A percentile compares a stretch with the other conserved stretches of the same genome.
phyloP scores from a whole-genome alignment of 1,140 invertebrate species.

The Drosophila novamexicana region DNA sequence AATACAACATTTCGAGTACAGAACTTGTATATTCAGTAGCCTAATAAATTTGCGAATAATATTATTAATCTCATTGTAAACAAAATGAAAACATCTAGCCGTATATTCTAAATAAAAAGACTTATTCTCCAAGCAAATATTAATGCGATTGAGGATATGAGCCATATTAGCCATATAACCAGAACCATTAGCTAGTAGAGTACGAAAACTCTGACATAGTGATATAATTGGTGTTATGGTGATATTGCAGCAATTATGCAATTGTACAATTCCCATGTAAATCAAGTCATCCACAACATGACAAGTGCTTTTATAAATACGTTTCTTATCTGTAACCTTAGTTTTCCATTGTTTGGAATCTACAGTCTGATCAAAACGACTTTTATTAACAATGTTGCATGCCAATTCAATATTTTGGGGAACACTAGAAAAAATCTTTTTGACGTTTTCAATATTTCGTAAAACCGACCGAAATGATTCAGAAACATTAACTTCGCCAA shows the following conservation, averaged over 20 bases:
- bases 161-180: constrained; percentile 34
- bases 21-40: constrained; percentile 41
- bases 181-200: constrained; percentile 23
- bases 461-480: constrained; percentile 3
- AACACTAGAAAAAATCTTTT: constrained; percentile 4
- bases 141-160: constrained; percentile 34
- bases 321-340: constrained; percentile 15
- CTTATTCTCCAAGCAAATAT: constrained; percentile 43
- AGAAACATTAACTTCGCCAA: neutral
- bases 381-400: constrained; percentile 37
- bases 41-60: constrained; percentile 26
- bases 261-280: constrained; percentile 21
- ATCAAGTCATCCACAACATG: constrained; percentile 40
- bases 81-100: constrained; percentile 29
- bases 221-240: constrained; percentile 42
- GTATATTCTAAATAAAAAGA: constrained; percentile 24
- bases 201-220: constrained; percentile 34
- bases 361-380: constrained; percentile 28
- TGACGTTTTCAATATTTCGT: constrained; percentile 2
- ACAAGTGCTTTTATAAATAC: constrained; percentile 29
- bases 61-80: constrained; percentile 31
- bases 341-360: constrained; percentile 22
- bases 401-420: constrained; percentile 26
- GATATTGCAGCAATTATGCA: constrained; percentile 53
- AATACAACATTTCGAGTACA: constrained; percentile 53